These are phyloP conservation scores for Pheosia gnoma DNA, from an alignment of 2,888 invertebrate species.

Conservation along the genomic window DNA sequence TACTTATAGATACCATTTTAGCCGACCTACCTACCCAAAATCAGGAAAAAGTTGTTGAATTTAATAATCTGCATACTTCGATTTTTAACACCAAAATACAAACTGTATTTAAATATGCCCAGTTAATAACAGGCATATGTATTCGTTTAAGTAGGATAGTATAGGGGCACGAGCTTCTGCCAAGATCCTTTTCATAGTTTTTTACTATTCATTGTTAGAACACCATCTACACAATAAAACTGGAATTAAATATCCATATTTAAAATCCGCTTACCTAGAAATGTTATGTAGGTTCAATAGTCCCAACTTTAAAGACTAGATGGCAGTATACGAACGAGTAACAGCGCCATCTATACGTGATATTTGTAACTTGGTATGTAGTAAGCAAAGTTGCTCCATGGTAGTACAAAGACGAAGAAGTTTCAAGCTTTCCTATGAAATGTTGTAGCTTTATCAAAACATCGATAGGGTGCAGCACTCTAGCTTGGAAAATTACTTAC, in stretches of 20 bases:
- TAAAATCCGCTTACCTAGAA: not conserved
- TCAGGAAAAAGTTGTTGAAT: no score
- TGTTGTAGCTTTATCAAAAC: not conserved
- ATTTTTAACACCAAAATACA: no score
- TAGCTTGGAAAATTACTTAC: not conserved
- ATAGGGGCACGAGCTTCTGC: no score
- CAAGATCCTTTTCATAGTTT: no score
- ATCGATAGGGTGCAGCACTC: not conserved
- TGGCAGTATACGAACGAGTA: slow-evolving; percentile 9
- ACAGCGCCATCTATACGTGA: not conserved
- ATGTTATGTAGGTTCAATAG: not conserved
- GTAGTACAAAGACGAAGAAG: not conserved
- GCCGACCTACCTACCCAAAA: no score
- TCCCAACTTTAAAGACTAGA: not conserved
- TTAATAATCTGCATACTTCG: no score
- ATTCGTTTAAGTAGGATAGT: no score
- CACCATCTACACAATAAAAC: not conserved
- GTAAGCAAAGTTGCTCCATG: no score
- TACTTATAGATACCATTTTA: no score
- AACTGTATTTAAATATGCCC: no score
- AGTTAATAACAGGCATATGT: no score
- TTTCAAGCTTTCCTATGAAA: not conserved
- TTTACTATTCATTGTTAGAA: not conserved
- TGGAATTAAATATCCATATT: not conserved
- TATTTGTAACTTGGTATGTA: not conserved